These are phyloP conservation scores for Cryptoblepharus egeriae DNA, from an alignment of 2,797 vertebrate species.

Conservation along the genomic window DNA sequence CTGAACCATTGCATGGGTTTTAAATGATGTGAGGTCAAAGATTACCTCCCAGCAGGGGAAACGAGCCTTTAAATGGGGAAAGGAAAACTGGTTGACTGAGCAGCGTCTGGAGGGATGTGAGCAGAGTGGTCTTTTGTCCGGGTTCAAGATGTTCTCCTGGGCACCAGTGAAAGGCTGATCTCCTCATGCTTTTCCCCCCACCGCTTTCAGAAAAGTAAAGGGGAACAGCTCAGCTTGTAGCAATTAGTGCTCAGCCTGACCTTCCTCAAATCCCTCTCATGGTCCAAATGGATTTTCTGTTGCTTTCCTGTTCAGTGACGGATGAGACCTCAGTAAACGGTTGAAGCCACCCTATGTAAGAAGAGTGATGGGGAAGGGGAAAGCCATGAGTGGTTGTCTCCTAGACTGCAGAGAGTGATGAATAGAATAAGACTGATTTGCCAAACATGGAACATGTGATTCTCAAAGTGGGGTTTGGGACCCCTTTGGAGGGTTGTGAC, in stretches of 20 bases:
- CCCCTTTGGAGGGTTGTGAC: too few species aligned
- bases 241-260: conserved; percentile 15
- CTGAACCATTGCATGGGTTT: conserved; percentile 20
- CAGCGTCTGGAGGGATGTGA: background rate
- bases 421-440: background rate
- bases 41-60: conserved; percentile 25
- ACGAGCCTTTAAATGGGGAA: conserved; percentile 23
- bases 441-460: background rate
- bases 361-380: background rate
- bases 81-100: conserved; percentile 10
- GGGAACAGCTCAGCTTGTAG: background rate
- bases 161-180: background rate
- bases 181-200: background rate
- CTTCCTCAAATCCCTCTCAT: background rate
- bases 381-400: background rate
- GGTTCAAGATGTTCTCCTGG: background rate
- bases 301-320: conserved; percentile 12
- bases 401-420: background rate
- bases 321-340: conserved; percentile 24
- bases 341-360: background rate
- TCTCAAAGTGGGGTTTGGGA: too few species aligned
- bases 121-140: conserved; percentile 22
- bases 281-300: conserved; percentile 22
- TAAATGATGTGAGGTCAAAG: conserved; percentile 42
- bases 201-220: background rate